Evolutionary conservation across 2,888 invertebrate species (phyloP).

Genomic region (Entomobrya proxima): DNA sequence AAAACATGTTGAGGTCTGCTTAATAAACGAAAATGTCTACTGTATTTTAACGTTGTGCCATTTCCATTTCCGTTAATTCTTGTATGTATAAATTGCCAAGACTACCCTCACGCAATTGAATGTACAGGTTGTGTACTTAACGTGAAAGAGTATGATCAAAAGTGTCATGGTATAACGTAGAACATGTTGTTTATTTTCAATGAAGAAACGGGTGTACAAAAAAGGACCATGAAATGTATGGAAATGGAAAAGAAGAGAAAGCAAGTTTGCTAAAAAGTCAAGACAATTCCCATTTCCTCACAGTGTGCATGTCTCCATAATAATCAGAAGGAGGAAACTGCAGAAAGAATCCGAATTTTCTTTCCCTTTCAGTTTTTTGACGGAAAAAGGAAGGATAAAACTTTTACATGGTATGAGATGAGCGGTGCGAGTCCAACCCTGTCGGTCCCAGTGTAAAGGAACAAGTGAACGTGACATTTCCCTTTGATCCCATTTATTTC

Average conservation of each 20-base stretch:
- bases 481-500: constrained; percentile 33
- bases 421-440: neutral
- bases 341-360: neutral
- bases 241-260: neutral
- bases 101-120: neutral
- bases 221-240: too few species aligned
- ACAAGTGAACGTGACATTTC: constrained; percentile 45
- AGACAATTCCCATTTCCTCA: constrained; percentile 5
- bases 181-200: too few species aligned
- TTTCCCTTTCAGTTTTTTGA: constrained; percentile 7
- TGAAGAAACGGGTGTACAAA: neutral
- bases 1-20: too few species aligned
- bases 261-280: constrained; percentile 23
- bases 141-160: neutral
- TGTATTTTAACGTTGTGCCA: neutral
- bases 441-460: constrained; percentile 8
- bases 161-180: neutral
- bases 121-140: neutral
- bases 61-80: constrained; percentile 6
- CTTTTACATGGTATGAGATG: neutral
- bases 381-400: constrained; percentile 11
- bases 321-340: constrained; percentile 3
- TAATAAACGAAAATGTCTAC: too few species aligned
- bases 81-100: neutral
- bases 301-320: constrained; percentile 2